Conservation (phyloP, 1,140 invertebrate species). For the Drosophila rhopaloa region DNA sequence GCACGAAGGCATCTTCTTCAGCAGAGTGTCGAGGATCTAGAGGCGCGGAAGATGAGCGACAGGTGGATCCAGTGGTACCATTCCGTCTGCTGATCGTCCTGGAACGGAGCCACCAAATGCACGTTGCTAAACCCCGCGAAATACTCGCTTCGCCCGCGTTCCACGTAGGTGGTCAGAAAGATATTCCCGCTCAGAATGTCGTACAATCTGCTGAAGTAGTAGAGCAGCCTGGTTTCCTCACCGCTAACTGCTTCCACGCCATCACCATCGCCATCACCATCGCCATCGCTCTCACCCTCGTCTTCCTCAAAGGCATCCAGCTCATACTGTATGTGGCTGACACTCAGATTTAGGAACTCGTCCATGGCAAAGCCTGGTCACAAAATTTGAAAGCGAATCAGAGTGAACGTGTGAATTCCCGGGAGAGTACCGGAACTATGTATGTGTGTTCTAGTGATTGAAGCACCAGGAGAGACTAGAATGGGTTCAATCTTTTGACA, state of each 20-base stretch:
- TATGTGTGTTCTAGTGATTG: slow-evolving; percentile 17
- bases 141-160: slow-evolving; percentile 41
- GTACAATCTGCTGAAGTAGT: slow-evolving; percentile 15
- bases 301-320: not conserved
- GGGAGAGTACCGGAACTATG: slow-evolving; percentile 1
- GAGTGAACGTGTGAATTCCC: slow-evolving; percentile 2
- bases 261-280: too few relatives aligned
- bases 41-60: slow-evolving; percentile 51
- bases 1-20: not conserved
- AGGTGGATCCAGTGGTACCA: slow-evolving; percentile 46
- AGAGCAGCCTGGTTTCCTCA: slow-evolving; percentile 21
- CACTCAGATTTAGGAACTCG: slow-evolving; percentile 5
- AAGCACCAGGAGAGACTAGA: slow-evolving; percentile 2
- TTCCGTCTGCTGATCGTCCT: not conserved
- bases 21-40: slow-evolving; percentile 2
- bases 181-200: slow-evolving; percentile 26
- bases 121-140: slow-evolving; percentile 54
- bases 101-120: slow-evolving; percentile 3
- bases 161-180: slow-evolving; percentile 44
- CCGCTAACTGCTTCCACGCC: not conserved
- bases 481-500: not conserved
- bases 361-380: slow-evolving; percentile 9
- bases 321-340: not conserved
- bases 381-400: slow-evolving; percentile 17
- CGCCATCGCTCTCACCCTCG: not conserved